phyloP scores from a whole-genome alignment of 1,140 invertebrate species.

The Lepidurus apus region DNA sequence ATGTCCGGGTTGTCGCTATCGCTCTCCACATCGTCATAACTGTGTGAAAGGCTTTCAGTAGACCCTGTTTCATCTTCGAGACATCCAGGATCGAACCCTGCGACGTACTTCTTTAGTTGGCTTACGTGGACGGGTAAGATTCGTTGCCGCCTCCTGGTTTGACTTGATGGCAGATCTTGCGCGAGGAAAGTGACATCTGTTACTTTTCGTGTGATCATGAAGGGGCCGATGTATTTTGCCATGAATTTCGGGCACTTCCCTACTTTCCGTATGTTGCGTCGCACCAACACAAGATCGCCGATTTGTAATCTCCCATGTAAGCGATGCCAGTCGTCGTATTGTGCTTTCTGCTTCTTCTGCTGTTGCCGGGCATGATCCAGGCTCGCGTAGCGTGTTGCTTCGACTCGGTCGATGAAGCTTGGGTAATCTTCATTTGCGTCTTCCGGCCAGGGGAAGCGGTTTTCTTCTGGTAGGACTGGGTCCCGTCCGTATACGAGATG shows the following conservation, averaged over 20 bases:
- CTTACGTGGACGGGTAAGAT: too few relatives aligned
- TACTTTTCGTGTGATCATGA: slow-evolving; percentile 24
- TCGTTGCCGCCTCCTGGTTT: too few relatives aligned
- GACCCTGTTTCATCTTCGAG: too few relatives aligned
- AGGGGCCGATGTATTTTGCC: slow-evolving; percentile 32
- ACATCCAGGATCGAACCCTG: too few relatives aligned
- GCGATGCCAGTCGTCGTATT: neutral
- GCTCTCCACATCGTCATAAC: too few relatives aligned
- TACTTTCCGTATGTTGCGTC: slow-evolving; percentile 9
- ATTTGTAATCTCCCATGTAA: neutral
- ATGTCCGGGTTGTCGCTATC: too few relatives aligned
- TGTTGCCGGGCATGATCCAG: neutral
- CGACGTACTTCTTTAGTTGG: too few relatives aligned
- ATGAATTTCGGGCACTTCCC: slow-evolving; percentile 26
- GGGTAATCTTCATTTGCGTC: neutral
- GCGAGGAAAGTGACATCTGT: slow-evolving; percentile 26
- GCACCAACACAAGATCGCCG: slow-evolving; percentile 29
- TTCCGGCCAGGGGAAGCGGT: slow-evolving; percentile 22
- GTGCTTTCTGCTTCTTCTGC: slow-evolving; percentile 23
- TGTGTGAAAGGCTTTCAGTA: too few relatives aligned
- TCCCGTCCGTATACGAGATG: slow-evolving; percentile 47
- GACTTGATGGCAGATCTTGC: too few relatives aligned
- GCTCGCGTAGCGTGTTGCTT: neutral
- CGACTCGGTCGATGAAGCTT: slow-evolving; percentile 20
- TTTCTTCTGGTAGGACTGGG: slow-evolving; percentile 39